Evolutionary conservation across 2,888 invertebrate genomes (phyloP).

Genomic region (Pteria penguin): DNA sequence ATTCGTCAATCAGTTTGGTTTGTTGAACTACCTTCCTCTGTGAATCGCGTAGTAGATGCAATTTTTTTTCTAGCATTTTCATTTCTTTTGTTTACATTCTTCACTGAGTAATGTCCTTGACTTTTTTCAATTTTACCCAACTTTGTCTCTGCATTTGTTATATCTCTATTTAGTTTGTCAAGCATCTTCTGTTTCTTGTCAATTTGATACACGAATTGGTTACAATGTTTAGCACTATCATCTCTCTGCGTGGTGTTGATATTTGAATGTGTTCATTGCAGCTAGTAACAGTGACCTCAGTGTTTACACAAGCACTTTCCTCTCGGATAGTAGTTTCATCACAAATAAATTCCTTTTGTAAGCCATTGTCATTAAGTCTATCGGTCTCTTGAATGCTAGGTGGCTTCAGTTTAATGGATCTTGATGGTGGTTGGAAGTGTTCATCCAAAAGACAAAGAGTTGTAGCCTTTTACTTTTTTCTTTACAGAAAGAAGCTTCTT

Average conservation of each 20-base stretch:
- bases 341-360: no score
- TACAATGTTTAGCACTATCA: not conserved
- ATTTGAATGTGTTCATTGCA: not conserved
- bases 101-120: conserved; percentile 12
- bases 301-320: no score
- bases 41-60: conserved; percentile 1
- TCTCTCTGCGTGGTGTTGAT: not conserved
- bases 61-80: conserved; percentile 10
- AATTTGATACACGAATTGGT: not conserved
- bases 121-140: not conserved
- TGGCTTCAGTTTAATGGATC: not conserved
- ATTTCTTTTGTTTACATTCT: conserved; percentile 27
- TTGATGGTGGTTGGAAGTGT: not conserved
- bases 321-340: no score
- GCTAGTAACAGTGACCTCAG: no score
- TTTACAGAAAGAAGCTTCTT: not conserved
- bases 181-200: not conserved
- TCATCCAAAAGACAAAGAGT: conserved; percentile 3
- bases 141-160: not conserved
- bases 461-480: not conserved
- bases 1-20: not conserved
- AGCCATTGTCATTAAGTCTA: no score
- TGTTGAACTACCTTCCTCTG: not conserved
- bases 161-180: not conserved
- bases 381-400: not conserved